A percentile compares a stretch with the other conserved stretches of the same genome.
phyloP scores from a whole-genome alignment of 2,113 vertebrate species.

The Etheostoma cragini region DNA sequence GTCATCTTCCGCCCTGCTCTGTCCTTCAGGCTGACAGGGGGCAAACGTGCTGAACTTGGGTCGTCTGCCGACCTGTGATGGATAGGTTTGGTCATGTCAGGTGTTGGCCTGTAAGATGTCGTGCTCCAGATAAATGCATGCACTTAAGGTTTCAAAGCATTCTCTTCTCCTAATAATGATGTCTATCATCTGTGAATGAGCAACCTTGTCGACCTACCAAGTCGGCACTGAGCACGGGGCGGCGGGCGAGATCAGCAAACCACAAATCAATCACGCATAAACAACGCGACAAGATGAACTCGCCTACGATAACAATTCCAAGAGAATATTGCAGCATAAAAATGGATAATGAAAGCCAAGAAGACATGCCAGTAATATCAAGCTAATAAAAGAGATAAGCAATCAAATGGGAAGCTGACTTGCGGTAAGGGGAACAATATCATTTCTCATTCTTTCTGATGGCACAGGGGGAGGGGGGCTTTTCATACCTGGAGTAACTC shows the following conservation, averaged over 20 bases:
- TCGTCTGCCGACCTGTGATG: constrained; percentile 60
- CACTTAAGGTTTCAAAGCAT: constrained; percentile 73
- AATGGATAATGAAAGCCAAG: constrained; percentile 80
- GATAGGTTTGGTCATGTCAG: constrained; percentile 61
- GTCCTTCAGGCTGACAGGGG: constrained; percentile 75
- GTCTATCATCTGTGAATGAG: constrained; percentile 79
- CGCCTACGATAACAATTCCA: constrained; percentile 69
- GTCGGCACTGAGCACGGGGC: constrained; percentile 49
- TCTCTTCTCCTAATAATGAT: constrained; percentile 78
- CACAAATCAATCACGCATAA: constrained; percentile 81
- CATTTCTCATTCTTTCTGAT: constrained; percentile 71
- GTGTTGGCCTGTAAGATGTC: constrained; percentile 52
- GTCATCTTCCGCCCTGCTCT: constrained; percentile 39
- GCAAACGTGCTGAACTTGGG: constrained; percentile 59
- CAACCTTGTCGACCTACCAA: constrained; percentile 70
- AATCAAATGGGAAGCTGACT: constrained; percentile 78
- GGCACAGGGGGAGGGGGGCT: constrained; percentile 34
- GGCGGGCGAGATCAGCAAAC: constrained; percentile 60
- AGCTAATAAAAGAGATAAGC: constrained; percentile 85
- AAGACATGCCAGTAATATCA: constrained; percentile 75
- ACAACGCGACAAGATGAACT: constrained; percentile 74
- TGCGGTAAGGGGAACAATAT: constrained; percentile 78
- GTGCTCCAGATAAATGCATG: constrained; percentile 68
- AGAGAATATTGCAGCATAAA: constrained; percentile 77
- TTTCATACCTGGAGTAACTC: constrained; percentile 52